Evolutionary conservation across 2,888 invertebrate species (phyloP).

Genomic region (Lutraria lutraria): DNA sequence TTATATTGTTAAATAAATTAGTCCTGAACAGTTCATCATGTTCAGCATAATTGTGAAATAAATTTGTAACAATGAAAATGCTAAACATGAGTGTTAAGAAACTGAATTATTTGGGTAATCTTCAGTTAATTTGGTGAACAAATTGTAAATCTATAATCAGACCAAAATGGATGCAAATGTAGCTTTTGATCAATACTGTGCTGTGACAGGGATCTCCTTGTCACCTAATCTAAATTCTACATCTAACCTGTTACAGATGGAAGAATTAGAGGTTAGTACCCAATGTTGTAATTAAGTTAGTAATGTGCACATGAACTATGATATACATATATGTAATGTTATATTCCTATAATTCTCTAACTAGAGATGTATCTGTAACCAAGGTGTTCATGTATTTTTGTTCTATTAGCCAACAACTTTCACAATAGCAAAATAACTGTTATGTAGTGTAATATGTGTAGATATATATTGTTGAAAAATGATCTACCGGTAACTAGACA

Average conservation of each 20-base stretch:
- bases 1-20: too few species aligned
- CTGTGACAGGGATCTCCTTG: neutral
- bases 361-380: too few species aligned
- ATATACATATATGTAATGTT: too few species aligned
- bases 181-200: constrained; percentile 39
- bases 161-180: constrained; percentile 35
- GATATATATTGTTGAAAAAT: neutral
- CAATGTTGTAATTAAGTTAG: neutral
- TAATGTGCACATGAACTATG: neutral
- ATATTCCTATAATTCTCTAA: too few species aligned
- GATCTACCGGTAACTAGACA: too few species aligned
- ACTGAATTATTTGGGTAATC: too few species aligned
- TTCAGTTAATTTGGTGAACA: too few species aligned
- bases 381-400: neutral
- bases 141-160: neutral
- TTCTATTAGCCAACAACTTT: neutral
- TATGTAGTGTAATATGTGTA: neutral
- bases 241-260: constrained; percentile 22
- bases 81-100: too few species aligned
- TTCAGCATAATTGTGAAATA: too few species aligned
- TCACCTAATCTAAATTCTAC: neutral
- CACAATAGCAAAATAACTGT: neutral
- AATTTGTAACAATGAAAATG: too few species aligned
- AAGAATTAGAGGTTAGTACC: constrained; percentile 44
- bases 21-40: too few species aligned